Evolutionary conservation across 2,113 vertebrate species (phyloP), one percentile per base, ranked within the genome.

Genomic region (Chiloscyllium plagiosum): DNA sequence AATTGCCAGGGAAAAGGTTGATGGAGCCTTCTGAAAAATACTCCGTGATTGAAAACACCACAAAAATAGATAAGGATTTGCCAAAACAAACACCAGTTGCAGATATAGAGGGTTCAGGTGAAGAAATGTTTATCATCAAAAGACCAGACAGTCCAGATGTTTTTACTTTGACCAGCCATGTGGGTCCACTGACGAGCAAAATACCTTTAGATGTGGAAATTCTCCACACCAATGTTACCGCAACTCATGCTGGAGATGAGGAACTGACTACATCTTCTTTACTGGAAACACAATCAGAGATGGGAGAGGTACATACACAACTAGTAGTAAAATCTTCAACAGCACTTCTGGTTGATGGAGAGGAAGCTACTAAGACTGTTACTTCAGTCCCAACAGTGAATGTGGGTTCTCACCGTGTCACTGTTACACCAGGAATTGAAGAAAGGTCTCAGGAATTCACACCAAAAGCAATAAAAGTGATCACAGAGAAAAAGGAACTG

Each of bases 41-140:
- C 29, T 24, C 93, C 70, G 10, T 22, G 47, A 42, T 20, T 66
- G 65, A 42, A 2, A 5, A 37, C 37, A 19, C 66, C 92, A 94
- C 2, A 42, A 2, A 19, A 94, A 69, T 24, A 94, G 17, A 69
- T 8, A 68, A 94, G 24, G 37, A 70, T 4, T 42, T 65, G 15
- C 4, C 4, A 19, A 26, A 89, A 22, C n/a, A 52, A n/a, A 65
- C 76, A 52, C 20, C 37, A 10, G 47, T 68, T 47, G 4, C 47
- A 87, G 50, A 47, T 24, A 68, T 42, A 2, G 89, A 95, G 26
- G 61, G 95, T 85, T 96, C 76, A 52, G 95, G 85, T 50, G 83
- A 96, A 70, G 95, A 72, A 70, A 61, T 33, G 37, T 52, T 78
- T 61, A 61, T 2, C 52, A n/a, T 22, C 37, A 69, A 56, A 47